Percentiles rank a stretch among this genome's conserved stretches.
phyloP scores from a whole-genome alignment of 2,888 invertebrate genomes.

The Drosophila kambysellisi region DNA sequence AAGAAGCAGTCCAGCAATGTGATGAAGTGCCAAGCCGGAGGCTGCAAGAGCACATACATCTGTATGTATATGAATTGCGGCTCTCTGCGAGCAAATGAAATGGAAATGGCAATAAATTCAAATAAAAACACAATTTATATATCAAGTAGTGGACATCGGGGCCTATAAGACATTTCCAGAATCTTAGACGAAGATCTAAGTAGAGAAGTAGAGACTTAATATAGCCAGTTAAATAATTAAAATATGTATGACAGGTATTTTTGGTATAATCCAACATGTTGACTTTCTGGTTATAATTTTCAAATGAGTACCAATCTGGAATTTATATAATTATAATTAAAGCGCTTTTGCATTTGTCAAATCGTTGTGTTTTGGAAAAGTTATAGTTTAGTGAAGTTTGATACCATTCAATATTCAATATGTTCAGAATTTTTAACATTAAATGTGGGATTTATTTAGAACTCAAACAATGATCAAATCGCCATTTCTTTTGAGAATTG shows the following conservation, averaged over 20 bases:
- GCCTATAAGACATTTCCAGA: background rate
- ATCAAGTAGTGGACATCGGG: constrained; percentile 8
- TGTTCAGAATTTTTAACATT: background rate
- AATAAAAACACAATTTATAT: constrained; percentile 54
- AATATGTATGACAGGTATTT: background rate
- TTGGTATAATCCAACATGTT: background rate
- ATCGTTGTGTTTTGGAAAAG: background rate
- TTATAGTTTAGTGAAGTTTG: background rate
- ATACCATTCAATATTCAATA: background rate
- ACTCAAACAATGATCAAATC: background rate
- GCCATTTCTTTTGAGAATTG: background rate
- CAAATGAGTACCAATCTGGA: background rate
- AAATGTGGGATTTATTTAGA: background rate
- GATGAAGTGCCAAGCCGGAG: constrained; percentile 48
- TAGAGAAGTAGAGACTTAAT: background rate
- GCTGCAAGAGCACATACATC: background rate
- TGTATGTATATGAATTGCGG: constrained; percentile 42
- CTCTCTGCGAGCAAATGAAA: constrained; percentile 47
- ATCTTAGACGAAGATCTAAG: background rate
- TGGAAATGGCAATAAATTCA: constrained; percentile 58
- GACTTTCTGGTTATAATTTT: background rate
- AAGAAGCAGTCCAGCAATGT: constrained; percentile 30
- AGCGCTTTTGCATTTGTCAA: background rate
- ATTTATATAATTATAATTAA: background rate
- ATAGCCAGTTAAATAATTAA: background rate